Evolutionary conservation across 1,140 invertebrate genomes (phyloP).

Genomic region (Ectropis grisescens): DNA sequence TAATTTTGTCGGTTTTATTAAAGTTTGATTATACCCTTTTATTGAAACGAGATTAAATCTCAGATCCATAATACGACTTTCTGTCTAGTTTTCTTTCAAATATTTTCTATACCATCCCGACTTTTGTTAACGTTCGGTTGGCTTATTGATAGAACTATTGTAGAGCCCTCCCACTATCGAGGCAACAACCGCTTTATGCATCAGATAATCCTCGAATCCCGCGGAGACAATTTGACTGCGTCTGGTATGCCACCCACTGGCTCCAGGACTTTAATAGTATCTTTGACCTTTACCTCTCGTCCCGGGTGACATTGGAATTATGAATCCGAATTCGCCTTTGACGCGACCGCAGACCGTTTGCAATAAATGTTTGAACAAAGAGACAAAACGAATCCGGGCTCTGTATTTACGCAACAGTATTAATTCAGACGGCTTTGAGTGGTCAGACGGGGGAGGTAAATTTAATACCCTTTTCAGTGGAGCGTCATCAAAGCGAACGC

Average conservation of each 20-base stretch:
- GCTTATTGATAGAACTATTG: too few relatives aligned
- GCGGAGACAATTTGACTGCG: slow-evolving; percentile 40
- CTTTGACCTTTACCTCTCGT: slow-evolving; percentile 38
- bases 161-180: slow-evolving; percentile 18
- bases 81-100: too few relatives aligned
- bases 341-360: slow-evolving; percentile 21
- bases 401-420: slow-evolving; percentile 24
- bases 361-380: too few relatives aligned
- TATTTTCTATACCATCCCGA: too few relatives aligned
- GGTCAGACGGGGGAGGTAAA: slow-evolving; percentile 43
- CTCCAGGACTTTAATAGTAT: slow-evolving; percentile 39
- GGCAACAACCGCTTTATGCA: slow-evolving; percentile 38
- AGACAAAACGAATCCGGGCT: slow-evolving; percentile 18
- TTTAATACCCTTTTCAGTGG: slow-evolving; percentile 49
- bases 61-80: too few relatives aligned
- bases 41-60: slow-evolving; percentile 5
- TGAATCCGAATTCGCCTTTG: slow-evolving; percentile 30
- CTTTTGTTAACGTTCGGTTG: too few relatives aligned
- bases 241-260: slow-evolving; percentile 44
- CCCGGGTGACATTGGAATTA: slow-evolving; percentile 32
- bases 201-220: slow-evolving; percentile 34
- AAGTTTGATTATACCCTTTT: slow-evolving; percentile 16
- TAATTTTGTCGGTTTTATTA: slow-evolving; percentile 27
- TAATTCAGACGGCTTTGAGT: slow-evolving; percentile 41
- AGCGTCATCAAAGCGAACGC: slow-evolving; percentile 52